Evolutionary conservation across 1,140 invertebrate species (phyloP), one percentile per base, ranked within the genome.

Genomic region (Cotesia glomerata): DNA sequence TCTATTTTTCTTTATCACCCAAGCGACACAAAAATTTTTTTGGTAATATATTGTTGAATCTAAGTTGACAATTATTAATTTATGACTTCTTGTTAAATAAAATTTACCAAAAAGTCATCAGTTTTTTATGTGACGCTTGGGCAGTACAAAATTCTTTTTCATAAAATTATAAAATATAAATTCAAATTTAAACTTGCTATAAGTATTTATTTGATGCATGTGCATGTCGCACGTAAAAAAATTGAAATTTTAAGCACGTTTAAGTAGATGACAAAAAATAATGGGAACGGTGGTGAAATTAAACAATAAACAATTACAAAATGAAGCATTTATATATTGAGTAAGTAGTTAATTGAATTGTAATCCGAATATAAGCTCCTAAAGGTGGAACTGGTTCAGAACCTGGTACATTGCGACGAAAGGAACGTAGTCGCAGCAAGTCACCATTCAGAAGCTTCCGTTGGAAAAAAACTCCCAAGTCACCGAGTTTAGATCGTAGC

Each of bases 361-460:
- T 84, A 80, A 83, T 85, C 76, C 82, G 78, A 72, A 79, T 79
- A 80, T 69, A 85, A 84, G 84, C 82, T 77, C 80, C 82, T 11
- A 83, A 84, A 80, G 84, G 81, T 76, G 80, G 81, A 75, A 79
- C 75, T 73, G 81, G 83, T 71, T 86, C 84, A 51, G 85, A 86
- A 71, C 83, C 83, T 67, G 82, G 85, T 78, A 84, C 85, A 49
- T 79, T 86, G 76, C 85, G 83, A 75, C 90, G 92, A 88, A 94
- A 94, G 89, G 91, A 93, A 84, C 91, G 92, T 76, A 94, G 92
- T 74, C 91, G 95, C 76, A 95, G 94, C 88, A 97, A 96, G 88
- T 95, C 94, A 73, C 95, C 95, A 63, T 97, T 97, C 91, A 89
- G 95, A 78, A 95, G 94, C 86, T 95, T 96, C 90, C 91, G 94